These are phyloP conservation scores for Raja brachyura DNA, from an alignment of 2,113 vertebrate species.

Conservation along the genomic window DNA sequence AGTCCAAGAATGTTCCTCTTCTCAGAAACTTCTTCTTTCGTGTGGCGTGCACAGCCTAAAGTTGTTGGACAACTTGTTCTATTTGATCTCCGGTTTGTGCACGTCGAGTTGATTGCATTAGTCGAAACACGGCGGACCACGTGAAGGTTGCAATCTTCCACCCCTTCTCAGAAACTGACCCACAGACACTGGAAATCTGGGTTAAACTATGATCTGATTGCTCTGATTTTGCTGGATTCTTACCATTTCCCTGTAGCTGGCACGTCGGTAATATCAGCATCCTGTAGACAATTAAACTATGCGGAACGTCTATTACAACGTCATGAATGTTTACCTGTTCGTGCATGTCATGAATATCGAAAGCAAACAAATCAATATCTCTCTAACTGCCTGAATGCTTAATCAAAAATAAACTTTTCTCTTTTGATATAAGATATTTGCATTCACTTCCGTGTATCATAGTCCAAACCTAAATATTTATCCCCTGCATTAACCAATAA, in stretches of 20 bases:
- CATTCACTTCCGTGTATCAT: neutral
- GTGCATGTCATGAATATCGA: no score
- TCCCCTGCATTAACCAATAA: no score
- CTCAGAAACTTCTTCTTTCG: slow-evolving; percentile 1
- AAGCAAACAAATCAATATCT: neutral
- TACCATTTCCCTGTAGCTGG: neutral
- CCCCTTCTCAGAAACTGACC: neutral
- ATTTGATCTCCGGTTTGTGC: no score
- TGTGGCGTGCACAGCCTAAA: no score
- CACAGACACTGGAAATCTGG: neutral
- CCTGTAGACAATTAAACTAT: neutral
- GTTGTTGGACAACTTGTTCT: no score
- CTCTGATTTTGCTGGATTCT: neutral
- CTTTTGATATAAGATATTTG: no score
- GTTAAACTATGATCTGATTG: neutral
- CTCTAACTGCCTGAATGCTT: neutral
- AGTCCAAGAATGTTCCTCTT: neutral
- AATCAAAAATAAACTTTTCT: neutral
- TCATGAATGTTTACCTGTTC: neutral
- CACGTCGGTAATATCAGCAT: neutral
- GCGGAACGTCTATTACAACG: neutral
- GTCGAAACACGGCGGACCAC: no score
- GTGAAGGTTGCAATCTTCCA: no score
- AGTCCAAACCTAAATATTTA: no score
- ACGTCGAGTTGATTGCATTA: no score